Percentiles rank a stretch among this genome's conserved stretches.
Evolutionary conservation across 2,797 vertebrate species (phyloP).

Genomic region (Alauda arvensis): DNA sequence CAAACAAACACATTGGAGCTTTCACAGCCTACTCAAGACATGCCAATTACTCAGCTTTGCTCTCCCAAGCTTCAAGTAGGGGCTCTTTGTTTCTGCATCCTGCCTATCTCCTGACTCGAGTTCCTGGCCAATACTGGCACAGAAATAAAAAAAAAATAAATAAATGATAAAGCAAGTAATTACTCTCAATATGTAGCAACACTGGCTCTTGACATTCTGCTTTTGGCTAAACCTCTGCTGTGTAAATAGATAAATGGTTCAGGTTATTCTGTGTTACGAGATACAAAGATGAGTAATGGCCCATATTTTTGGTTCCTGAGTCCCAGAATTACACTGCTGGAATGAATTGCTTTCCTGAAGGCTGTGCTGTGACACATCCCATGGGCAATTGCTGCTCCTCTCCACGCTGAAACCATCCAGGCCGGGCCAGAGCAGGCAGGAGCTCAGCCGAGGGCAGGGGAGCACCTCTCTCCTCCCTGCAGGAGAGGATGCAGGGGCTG

Average conservation of each 20-base stretch:
- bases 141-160: not conserved
- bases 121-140: not conserved
- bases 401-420: not conserved
- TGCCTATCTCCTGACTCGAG: not conserved
- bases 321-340: conserved; percentile 26
- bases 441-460: not conserved
- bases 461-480: not conserved
- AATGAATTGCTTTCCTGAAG: conserved; percentile 29
- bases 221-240: not conserved
- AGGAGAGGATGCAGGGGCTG: not conserved
- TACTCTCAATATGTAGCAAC: not conserved
- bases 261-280: conserved; percentile 10
- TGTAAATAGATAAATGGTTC: conserved; percentile 33
- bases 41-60: not conserved
- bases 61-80: not conserved
- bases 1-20: not conserved
- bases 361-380: conserved; percentile 50
- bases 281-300: conserved; percentile 48
- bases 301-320: conserved; percentile 16
- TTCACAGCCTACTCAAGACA: conserved; percentile 1
- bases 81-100: not conserved
- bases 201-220: conserved; percentile 3
- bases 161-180: conserved; percentile 7
- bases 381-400: conserved; percentile 18
- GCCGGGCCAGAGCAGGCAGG: not conserved